Conservation (phyloP, 2,797 vertebrate genomes). For the Etheostoma perlongum region DNA sequence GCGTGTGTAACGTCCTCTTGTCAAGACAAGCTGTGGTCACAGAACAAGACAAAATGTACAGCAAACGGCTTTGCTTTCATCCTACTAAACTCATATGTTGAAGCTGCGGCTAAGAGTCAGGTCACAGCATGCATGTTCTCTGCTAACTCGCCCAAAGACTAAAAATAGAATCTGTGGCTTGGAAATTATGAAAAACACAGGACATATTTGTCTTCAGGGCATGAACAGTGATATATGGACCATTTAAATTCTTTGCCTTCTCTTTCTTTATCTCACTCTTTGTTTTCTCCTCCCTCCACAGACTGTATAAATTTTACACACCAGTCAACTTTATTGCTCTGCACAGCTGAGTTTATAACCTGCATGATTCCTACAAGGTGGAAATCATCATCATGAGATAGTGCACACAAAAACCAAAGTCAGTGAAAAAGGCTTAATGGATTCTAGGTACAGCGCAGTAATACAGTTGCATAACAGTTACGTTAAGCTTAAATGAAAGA, state of each 20-base stretch:
- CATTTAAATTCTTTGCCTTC: constrained; percentile 38
- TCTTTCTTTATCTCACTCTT: constrained; percentile 39
- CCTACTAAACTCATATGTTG: not conserved
- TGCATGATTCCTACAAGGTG: not conserved
- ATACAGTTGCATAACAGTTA: constrained; percentile 43
- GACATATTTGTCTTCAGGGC: constrained; percentile 35
- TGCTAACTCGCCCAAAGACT: constrained; percentile 12
- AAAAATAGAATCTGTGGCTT: constrained; percentile 42
- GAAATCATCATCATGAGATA: constrained; percentile 41
- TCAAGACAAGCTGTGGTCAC: constrained; percentile 45
- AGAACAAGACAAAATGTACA: constrained; percentile 65
- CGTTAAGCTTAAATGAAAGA: constrained; percentile 18
- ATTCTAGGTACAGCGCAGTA: not conserved
- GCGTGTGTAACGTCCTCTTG: constrained; percentile 51
- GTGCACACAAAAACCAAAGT: constrained; percentile 22
- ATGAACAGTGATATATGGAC: constrained; percentile 11
- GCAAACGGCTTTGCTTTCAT: constrained; percentile 25
- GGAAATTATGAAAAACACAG: constrained; percentile 16
- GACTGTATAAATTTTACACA: constrained; percentile 57
- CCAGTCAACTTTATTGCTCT: constrained; percentile 53
- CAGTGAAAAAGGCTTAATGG: constrained; percentile 29
- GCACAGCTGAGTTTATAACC: constrained; percentile 30
- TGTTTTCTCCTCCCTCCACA: constrained; percentile 3
- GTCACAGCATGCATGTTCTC: constrained; percentile 1
- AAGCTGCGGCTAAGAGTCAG: constrained; percentile 3